Evolutionary conservation across 2,888 invertebrate species (phyloP), one percentile per base, ranked within the genome.

Genomic region (Mesorhabditis spiculigera): DNA sequence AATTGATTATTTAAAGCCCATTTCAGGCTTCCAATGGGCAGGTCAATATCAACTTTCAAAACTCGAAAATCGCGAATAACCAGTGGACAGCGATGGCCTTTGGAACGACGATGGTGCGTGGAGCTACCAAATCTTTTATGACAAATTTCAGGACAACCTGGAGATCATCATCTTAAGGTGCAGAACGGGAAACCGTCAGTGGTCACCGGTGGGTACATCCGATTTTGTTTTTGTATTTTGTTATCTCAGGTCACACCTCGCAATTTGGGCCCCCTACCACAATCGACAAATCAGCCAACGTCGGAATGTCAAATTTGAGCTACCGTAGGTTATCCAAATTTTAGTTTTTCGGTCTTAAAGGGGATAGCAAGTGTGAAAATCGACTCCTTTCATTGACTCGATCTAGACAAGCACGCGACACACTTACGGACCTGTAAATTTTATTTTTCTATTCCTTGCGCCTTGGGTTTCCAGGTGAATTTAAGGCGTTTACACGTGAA

Each of bases 161-260:
- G 58, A 50, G n/a, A n/a, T 50, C 10, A 50, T 50, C 58, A n/a
- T 50, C n/a, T 50, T 50, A n/a, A 50, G n/a, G 58, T 50, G 58
- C 8, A 50, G n/a, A 50, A 50, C 58, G n/a, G n/a, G 8, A 50
- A 50, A 50, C 58, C 58, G n/a, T 13, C n/a, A 10, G 58, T 50
- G 8, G 8, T 50, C 10, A 50, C 58, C 10, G 58, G 58, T 50
- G 8, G 58, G 8, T 50, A 50, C 1, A 50, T 50, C 10, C 58
- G n/a, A 28, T 28, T n/a, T n/a, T 28, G 3, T 28, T 28, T 28
- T 28, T 28, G 1, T 28, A 28, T 28, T 28, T 28, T n/a, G n/a
- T 28, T 13, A 50, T n/a, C n/a, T 50, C n/a, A 50, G 58, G 58
- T 13, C 58, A 50, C 8, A 50, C 58, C 8, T 13, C 58, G n/a